These are phyloP conservation scores for Ammodramus savannarum DNA, from an alignment of 2,113 vertebrate genomes.

Conservation along the genomic window DNA sequence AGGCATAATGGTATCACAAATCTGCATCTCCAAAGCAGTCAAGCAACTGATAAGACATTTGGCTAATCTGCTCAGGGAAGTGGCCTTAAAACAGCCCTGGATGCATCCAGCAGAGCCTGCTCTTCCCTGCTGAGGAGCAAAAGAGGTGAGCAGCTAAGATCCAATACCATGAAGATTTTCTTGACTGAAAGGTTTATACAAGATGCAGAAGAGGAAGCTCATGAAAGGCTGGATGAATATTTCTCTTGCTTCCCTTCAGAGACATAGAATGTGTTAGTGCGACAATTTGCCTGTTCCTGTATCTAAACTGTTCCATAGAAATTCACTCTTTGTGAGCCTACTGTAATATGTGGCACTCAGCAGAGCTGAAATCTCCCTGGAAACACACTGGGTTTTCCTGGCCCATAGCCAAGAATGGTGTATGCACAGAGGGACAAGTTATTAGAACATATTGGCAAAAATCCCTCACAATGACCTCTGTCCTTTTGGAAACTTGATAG, in stretches of 20 bases:
- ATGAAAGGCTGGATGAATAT: neutral
- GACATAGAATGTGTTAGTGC: neutral
- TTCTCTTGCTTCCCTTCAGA: neutral
- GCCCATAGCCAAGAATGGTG: neutral
- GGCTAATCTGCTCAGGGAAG: neutral
- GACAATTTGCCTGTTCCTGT: neutral
- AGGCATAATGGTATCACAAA: neutral
- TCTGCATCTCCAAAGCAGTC: neutral
- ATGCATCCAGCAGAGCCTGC: neutral
- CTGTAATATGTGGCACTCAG: neutral
- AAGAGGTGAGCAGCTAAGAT: neutral
- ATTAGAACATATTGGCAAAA: neutral
- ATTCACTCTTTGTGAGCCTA: slow-evolving; percentile 11
- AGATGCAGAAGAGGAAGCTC: neutral
- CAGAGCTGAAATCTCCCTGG: slow-evolving; percentile 46
- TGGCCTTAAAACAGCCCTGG: neutral
- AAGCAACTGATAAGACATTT: neutral
- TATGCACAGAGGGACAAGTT: neutral
- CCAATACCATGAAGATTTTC: neutral
- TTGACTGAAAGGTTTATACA: neutral
- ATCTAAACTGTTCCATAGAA: slow-evolving; percentile 20
- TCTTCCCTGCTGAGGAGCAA: neutral
- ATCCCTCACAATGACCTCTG: neutral
- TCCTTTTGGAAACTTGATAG: neutral
- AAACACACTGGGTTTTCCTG: slow-evolving; percentile 28